phyloP scores from a whole-genome alignment of 2,888 invertebrate genomes.

The Dasysyrphus albostriatus region DNA sequence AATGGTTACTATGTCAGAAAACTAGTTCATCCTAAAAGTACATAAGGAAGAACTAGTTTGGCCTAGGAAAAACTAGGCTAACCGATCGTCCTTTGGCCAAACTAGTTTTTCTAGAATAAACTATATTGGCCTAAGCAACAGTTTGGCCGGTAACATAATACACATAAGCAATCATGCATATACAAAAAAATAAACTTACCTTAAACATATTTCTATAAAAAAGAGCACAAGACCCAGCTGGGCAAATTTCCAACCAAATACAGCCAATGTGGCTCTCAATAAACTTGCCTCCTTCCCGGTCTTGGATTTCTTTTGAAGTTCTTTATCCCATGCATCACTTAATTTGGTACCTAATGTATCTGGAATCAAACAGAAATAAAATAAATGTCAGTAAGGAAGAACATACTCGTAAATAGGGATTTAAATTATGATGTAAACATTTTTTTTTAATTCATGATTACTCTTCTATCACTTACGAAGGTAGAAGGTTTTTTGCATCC shows the following conservation, averaged over 20 bases:
- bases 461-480: too few species aligned
- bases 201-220: conserved; percentile 87
- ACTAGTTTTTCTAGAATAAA: too few species aligned
- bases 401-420: neutral
- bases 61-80: too few species aligned
- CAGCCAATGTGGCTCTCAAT: conserved; percentile 84
- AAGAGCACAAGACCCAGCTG: conserved; percentile 86
- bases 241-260: conserved; percentile 87
- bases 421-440: neutral
- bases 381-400: neutral
- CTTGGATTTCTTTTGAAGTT: conserved; percentile 83
- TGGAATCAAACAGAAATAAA: conserved; percentile 74
- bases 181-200: conserved; percentile 78
- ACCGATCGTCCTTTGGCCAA: too few species aligned
- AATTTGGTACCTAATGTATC: conserved; percentile 86
- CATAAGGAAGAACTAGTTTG: too few species aligned
- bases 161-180: neutral
- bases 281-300: conserved; percentile 84
- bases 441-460: too few species aligned
- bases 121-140: too few species aligned
- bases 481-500: too few species aligned
- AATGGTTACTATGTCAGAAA: too few species aligned
- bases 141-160: too few species aligned
- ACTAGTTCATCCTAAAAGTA: too few species aligned
- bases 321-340: conserved; percentile 86